These are phyloP conservation scores for Linurgus olivaceus DNA, from an alignment of 2,797 vertebrate species.

Conservation along the genomic window DNA sequence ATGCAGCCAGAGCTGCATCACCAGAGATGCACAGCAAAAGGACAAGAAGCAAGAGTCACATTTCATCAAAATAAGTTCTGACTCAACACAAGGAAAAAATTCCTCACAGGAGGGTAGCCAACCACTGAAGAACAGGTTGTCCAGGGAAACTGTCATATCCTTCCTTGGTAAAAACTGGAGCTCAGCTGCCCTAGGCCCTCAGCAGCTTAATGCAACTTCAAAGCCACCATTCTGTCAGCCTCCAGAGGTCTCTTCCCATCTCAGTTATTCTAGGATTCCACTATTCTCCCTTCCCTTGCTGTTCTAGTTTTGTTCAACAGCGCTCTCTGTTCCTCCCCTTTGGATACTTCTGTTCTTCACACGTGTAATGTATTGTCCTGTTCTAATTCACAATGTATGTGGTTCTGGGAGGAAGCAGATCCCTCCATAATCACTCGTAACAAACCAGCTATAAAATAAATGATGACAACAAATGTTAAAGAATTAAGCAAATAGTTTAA, in stretches of 20 bases:
- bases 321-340: background rate
- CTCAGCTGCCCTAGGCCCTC: background rate
- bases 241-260: background rate
- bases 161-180: background rate
- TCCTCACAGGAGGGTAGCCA: background rate
- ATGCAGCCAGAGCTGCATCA: background rate
- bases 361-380: rapidly evolving
- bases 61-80: background rate
- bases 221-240: background rate
- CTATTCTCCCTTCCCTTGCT: background rate
- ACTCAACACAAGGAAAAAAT: background rate
- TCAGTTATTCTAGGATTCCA: background rate
- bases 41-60: background rate
- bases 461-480: background rate
- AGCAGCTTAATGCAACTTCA: background rate
- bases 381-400: background rate
- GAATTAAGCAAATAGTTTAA: slow-evolving; percentile 8
- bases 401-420: background rate
- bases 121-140: background rate
- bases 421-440: background rate
- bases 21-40: background rate
- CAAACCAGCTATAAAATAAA: background rate
- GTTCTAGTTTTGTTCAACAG: background rate
- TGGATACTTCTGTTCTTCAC: background rate
- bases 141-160: background rate